A percentile compares a stretch with the other conserved stretches of the same genome.
phyloP scores from a whole-genome alignment of 2,797 vertebrate genomes.

The Mormyrops boulengeri region DNA sequence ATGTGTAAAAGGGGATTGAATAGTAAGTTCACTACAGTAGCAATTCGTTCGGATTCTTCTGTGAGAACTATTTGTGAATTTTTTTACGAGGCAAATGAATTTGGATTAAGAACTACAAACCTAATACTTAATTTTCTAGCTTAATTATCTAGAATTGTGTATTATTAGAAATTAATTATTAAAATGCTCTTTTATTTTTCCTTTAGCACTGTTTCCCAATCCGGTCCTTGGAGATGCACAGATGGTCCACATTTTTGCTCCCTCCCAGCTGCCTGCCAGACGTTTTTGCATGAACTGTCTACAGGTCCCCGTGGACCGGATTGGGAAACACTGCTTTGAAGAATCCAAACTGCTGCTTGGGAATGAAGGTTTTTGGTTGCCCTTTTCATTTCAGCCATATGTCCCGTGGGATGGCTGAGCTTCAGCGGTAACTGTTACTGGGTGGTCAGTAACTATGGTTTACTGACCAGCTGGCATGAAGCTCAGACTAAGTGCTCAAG shows the following conservation, averaged over 20 bases:
- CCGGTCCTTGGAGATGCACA: background rate
- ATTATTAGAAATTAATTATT: background rate
- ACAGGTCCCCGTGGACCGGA: background rate
- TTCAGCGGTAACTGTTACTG: conserved; percentile 65
- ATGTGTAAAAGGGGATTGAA: conserved; percentile 65
- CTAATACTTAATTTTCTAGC: background rate
- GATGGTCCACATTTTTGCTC: background rate
- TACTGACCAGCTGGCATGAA: conserved; percentile 65
- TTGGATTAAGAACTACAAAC: background rate
- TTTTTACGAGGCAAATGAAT: background rate
- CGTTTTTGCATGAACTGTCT: background rate
- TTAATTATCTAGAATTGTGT: background rate
- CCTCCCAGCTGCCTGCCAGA: background rate
- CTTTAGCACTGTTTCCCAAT: background rate
- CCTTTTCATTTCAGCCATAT: conserved; percentile 53
- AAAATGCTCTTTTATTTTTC: background rate
- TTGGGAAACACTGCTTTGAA: background rate
- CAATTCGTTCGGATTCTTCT: background rate
- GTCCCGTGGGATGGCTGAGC: conserved; percentile 62
- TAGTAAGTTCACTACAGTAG: conserved; percentile 51
- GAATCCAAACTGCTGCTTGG: background rate
- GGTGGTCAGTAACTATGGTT: conserved; percentile 58
- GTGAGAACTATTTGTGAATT: background rate
- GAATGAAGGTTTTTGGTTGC: background rate
- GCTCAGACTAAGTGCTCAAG: conserved; percentile 50